Conservation (phyloP, 2,113 vertebrate genomes). For the Panthera uncia region DNA sequence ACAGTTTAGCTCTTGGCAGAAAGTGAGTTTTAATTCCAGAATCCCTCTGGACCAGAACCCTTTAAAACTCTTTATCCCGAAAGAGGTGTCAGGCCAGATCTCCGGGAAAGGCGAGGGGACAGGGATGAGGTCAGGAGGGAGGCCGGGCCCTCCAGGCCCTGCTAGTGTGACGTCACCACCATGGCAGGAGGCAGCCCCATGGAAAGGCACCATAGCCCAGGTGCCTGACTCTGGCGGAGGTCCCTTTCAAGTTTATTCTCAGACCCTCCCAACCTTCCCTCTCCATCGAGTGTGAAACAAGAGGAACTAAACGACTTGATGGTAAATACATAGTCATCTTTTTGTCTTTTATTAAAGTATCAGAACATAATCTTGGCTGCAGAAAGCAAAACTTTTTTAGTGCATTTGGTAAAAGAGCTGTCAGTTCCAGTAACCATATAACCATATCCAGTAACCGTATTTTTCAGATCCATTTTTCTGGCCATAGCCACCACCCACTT, state of each 20-base stretch:
- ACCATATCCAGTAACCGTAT: conserved; percentile 64
- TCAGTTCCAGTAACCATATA: conserved; percentile 65
- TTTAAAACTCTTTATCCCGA: not conserved
- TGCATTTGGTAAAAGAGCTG: conserved; percentile 65
- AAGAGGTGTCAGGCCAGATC: not conserved
- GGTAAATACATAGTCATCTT: not conserved
- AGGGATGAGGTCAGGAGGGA: not conserved
- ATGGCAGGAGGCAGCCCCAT: not conserved
- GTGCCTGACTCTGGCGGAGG: not conserved
- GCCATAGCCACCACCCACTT: not conserved
- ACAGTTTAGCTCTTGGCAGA: not conserved
- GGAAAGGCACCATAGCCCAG: not conserved
- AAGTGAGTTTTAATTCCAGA: not conserved
- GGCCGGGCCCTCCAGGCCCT: not conserved
- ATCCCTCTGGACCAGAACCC: not conserved
- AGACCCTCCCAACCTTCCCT: not conserved
- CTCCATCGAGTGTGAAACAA: not conserved
- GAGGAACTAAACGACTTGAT: not conserved
- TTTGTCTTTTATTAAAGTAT: conserved; percentile 84
- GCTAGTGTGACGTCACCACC: not conserved
- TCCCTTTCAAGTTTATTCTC: not conserved
- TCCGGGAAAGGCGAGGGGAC: not conserved
- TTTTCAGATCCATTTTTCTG: conserved; percentile 23
- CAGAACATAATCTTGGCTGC: conserved; percentile 82
- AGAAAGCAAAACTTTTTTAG: conserved; percentile 82